Percentiles rank a stretch among this genome's conserved stretches.
phyloP scores from a whole-genome alignment of 2,888 invertebrate species.

The Adelognathus sp. region DNA sequence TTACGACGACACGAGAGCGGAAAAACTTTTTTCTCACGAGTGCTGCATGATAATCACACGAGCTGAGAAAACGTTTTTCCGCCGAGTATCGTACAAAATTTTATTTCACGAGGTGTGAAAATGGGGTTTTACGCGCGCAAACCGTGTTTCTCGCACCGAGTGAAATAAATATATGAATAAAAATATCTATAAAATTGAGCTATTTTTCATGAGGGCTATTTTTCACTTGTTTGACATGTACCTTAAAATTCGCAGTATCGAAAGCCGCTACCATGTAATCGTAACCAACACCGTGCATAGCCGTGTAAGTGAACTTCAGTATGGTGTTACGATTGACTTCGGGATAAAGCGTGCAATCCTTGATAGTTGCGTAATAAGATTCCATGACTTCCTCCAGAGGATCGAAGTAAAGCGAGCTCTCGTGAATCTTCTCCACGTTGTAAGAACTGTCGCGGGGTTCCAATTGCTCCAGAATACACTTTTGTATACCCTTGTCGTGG shows the following conservation, averaged over 20 bases:
- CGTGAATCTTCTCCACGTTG: slow-evolving; percentile 85
- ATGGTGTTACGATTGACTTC: slow-evolving; percentile 83
- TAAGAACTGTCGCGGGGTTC: slow-evolving; percentile 91
- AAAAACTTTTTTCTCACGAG: no score
- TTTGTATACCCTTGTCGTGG: slow-evolving; percentile 93
- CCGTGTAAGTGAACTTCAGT: slow-evolving; percentile 92
- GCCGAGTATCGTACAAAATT: no score
- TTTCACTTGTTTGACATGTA: slow-evolving; percentile 72
- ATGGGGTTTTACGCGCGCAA: no score
- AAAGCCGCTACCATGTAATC: slow-evolving; percentile 90
- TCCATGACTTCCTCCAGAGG: slow-evolving; percentile 87
- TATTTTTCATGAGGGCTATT: no score
- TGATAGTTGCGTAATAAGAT: slow-evolving; percentile 86
- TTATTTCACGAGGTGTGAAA: no score
- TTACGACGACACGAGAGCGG: no score
- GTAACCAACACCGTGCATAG: slow-evolving; percentile 99
- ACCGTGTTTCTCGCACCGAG: no score
- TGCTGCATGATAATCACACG: no score
- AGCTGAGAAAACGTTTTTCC: no score
- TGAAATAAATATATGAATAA: no score
- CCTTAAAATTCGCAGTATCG: slow-evolving; percentile 88
- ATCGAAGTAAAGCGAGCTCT: slow-evolving; percentile 85
- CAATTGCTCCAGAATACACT: slow-evolving; percentile 89
- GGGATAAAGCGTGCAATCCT: slow-evolving; percentile 82
- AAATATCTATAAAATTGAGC: neutral